A percentile compares a stretch with the other conserved stretches of the same genome.
Conservation (phyloP, 2,113 vertebrate species). For the Gobiocypris rarus region DNA sequence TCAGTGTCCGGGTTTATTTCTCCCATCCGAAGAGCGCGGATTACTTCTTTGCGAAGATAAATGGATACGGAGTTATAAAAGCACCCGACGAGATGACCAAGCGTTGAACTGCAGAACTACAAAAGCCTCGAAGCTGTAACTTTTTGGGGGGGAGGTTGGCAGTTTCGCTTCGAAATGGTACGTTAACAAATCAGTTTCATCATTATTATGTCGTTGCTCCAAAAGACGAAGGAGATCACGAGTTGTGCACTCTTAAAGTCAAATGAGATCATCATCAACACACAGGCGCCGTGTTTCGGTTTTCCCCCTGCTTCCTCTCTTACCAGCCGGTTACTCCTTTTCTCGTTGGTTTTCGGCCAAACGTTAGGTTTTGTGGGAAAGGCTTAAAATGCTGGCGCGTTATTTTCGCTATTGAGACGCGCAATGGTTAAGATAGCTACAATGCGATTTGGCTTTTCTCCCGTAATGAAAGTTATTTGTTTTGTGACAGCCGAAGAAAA, state of each 20-base stretch:
- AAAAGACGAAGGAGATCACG: slow-evolving; percentile 53
- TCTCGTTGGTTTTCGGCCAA: slow-evolving; percentile 54
- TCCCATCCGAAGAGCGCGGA: slow-evolving; percentile 66
- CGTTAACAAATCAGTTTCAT: slow-evolving; percentile 61
- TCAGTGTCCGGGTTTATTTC: slow-evolving; percentile 57
- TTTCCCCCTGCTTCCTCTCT: slow-evolving; percentile 40
- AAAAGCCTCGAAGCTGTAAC: slow-evolving; percentile 65
- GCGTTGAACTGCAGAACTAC: slow-evolving; percentile 64
- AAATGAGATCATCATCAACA: slow-evolving; percentile 44
- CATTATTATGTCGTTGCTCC: slow-evolving; percentile 59
- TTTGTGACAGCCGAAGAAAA: slow-evolving; percentile 23
- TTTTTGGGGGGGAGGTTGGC: slow-evolving; percentile 64
- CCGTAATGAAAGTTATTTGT: slow-evolving; percentile 54
- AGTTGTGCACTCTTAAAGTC: slow-evolving; percentile 64
- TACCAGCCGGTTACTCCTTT: slow-evolving; percentile 51
- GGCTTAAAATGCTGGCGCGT: slow-evolving; percentile 37
- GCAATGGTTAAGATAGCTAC: slow-evolving; percentile 20
- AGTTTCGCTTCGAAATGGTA: slow-evolving; percentile 80
- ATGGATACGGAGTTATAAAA: slow-evolving; percentile 67
- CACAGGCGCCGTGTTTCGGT: slow-evolving; percentile 45
- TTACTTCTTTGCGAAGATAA: slow-evolving; percentile 67
- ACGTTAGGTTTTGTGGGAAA: slow-evolving; percentile 52
- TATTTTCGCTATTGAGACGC: slow-evolving; percentile 29
- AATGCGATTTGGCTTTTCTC: slow-evolving; percentile 33
- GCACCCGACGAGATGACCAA: slow-evolving; percentile 69